Base-by-base conservation (phyloP, 2,888 invertebrate species). In the Stramonita haemastoma region DNA sequence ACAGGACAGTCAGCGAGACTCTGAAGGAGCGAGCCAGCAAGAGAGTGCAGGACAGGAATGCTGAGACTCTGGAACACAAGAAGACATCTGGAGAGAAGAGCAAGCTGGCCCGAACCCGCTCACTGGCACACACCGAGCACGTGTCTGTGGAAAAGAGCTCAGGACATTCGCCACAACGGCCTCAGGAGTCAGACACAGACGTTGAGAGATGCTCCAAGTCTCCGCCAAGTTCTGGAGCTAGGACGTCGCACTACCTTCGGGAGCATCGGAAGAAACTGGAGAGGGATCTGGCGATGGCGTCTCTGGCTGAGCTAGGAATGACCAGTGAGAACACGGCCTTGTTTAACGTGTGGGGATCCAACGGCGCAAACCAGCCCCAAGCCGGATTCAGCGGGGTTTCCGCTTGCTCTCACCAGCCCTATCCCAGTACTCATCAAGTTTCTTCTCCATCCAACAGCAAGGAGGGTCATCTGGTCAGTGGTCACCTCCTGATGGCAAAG, bases 1-100 rank as follows among this genome's bases (percentile, higher is more conserved):
- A 98, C 95, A 98, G 98, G 96, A 97, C 98, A 22, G 98, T 98
- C 57, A 98, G 98, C 0, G 98, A 98, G 95, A 97, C 97, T 90
- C 96, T 98, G 81, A 97, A 98, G 0, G 98, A 98, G 95, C 97
- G 98, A 92, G 98, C 98, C 17, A 92, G 93, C 87, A 92, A 91
- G 79, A 93, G 94, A 92, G 96, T 98, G 91, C 97, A 97, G 93
- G 96, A 96, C 32, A 88, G 90, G 81, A 90, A 91, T 91, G 93
- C 95, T 29, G 95, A 94, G 90, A 97, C 92, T 96, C 96, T 95
- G 96, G 96, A 60, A 91, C 97, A 70, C 26, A 77, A 85, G 60
- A 89, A 90, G 11, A 90, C 88, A n/a, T 85, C 70, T 4, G 84
- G 83, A 66, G 66, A 66, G 46, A 60, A 73, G 29, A 73, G 88